Percentiles rank a stretch among this genome's conserved stretches.
These are phyloP conservation scores for Notechis scutatus DNA, from an alignment of 2,113 vertebrate species.

Conservation along the genomic window DNA sequence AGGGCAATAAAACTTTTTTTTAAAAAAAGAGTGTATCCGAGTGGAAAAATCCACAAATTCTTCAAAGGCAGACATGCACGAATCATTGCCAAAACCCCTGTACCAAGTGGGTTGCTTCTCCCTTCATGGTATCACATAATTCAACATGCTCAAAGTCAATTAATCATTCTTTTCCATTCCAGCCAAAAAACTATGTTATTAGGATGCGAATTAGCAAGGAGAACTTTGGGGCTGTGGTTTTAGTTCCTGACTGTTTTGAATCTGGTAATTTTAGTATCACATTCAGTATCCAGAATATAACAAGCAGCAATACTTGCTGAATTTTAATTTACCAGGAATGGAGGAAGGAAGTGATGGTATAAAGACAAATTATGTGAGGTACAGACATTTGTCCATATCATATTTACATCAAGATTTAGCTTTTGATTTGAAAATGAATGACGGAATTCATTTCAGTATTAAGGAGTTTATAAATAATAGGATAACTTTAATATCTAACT, in stretches of 20 bases:
- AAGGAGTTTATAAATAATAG: background rate
- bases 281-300: background rate
- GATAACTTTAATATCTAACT: background rate
- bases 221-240: background rate
- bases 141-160: background rate
- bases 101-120: background rate
- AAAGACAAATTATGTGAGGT: background rate
- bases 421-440: background rate
- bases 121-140: background rate
- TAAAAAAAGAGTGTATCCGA: too few species aligned
- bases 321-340: background rate
- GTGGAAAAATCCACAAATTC: background rate
- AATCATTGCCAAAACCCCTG: background rate
- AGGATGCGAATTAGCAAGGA: background rate
- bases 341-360: background rate
- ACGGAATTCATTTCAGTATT: background rate
- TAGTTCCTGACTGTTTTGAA: background rate
- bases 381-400: background rate
- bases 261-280: background rate
- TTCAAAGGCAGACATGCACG: background rate
- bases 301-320: background rate
- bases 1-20: background rate
- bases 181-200: background rate
- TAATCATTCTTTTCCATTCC: background rate
- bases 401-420: background rate